Evolutionary conservation across 2,888 invertebrate species (phyloP), one percentile per base, ranked within the genome.

Genomic region (Dicyrtomina minuta): DNA sequence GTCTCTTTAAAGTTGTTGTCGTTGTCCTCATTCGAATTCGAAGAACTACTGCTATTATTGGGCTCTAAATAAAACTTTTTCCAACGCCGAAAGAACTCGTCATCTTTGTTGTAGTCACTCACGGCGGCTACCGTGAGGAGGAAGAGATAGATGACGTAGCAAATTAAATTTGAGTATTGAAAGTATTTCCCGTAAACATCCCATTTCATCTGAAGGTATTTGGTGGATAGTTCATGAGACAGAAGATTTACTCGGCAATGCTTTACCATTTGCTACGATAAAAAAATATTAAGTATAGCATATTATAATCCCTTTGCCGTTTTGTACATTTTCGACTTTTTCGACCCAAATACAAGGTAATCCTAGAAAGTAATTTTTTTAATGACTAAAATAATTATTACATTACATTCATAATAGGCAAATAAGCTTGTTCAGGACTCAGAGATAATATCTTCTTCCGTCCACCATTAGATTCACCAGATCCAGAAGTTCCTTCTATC

Each of bases 131-230:
- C 83, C 0, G 93, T 94, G 3, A 93, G 88, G 77, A 90, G 89
- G 27, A 87, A 85, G 71, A 94, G 82, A 80, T 90, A 94, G 64
- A 92, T 85, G 73, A 89, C 87, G 83, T 93, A 93, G 77, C 93
- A 86, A 4, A 92, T 81, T 44, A 94, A 84, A 81, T 92, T 90
- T 2, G 89, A 87, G 64, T 91, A 80, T 81, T 93, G 92, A 80
- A 93, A 90, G 83, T 92, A 93, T 83, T 92, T 90, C 64, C 93
- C 94, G 80, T 93, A 94, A 0, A 91, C 89, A 79, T 91, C 91
- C 93, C 93, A 93, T 82, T 93, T 93, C 90, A 92, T 92, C 83
- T 92, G 90, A 60, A 93, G 83, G 81, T 92, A 92, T 82, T 91
- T 93, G 79, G 92, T 91, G 79, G 91, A 92, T 2, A 93, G 82